Base-by-base conservation (phyloP, 2,797 vertebrate genomes). In the Micrastur ruficollis region DNA sequence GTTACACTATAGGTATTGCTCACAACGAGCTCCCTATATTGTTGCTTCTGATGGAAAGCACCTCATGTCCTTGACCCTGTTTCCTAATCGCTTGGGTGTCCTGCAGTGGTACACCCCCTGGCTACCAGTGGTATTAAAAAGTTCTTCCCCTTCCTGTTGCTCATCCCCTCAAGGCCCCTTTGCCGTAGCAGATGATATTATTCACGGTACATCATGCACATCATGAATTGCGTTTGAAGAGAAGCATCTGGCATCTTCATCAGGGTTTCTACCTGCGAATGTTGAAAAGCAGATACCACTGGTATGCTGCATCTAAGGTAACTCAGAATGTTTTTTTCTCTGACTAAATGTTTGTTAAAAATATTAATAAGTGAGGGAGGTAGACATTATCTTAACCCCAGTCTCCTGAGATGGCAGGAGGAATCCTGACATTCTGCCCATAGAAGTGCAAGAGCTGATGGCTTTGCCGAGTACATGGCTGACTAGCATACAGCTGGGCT, bases 401-500 rank as follows among this genome's bases (percentile, higher is more conserved):
- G n/a, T 16, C 27, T 85, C 47, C 38, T 22, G 52, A 67, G 40
- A 6, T 59, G 63, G 40, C 56, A 36, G 53, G 71, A 83, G 46
- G 27, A 88, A 49, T 47, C 56, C 34, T 19, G 40, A 17, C 34
- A 36, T 36, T 49, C 16, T 85, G 25, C 53, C 15, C 6, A 0
- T 29, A 5, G 26, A 40, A 12, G 40, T 72, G 29, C 18, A n/a
- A 7, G 58, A 58, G 32, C 59, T 38, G 47, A 23, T 73, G 62
- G 55, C 49, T 72, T 66, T 3, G 2, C 53, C 88, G 14, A 1
- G 2, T 20, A 2, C 8, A 0, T 3, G 4, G 26, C 40, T 0
- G 2, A 9, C 18, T 26, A 11, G 3, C 3, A 3, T 32, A 7
- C 21, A 44, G 13, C 72, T 65, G 56, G 16, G 29, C 40, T 90